Evolutionary conservation across 2,888 invertebrate species (phyloP), one percentile per base, ranked within the genome.

Genomic region (Colostygia pectinataria): DNA sequence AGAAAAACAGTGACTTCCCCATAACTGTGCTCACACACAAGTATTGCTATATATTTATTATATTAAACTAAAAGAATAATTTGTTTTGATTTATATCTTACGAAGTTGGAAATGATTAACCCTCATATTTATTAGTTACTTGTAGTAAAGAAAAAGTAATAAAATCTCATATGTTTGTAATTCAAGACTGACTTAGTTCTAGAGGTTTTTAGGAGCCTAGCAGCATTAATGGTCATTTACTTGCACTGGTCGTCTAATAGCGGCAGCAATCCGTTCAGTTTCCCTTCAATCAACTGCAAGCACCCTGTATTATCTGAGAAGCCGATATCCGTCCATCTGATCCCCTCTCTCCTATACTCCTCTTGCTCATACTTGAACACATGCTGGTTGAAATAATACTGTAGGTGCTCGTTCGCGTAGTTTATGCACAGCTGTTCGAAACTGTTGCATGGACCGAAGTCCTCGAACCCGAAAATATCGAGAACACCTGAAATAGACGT

Each of bases 321-420:
- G 61, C 97, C 98, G 54, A 98, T 98, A 77, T 98, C 97, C 53
- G 96, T 97, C 98, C 98, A 98, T 59, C 95, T 92, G 55, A 98
- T 98, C 14, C 97, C 97, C 84, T 98, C 98, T 56, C 97, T 93
- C 65, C 96, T 91, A 79, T 98, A 99, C 84, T 98, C 98, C 80
- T 98, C 97, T 91, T 98, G 96, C 77, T 98, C 98, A 74, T 98
- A 98, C 87, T 98, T 98, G 90, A 99, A 99, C 65, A 99, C 98
- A 80, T 99, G 98, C 84, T 98, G 97, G 91, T 98, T 98, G 91
- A 99, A 99, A 83, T 98, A 98, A 83, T 97, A 97, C 88, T 99
- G 98, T 39, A 99, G 92, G 83, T 98, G 98, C 83, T 99, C 98
- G 82, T 99, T 99, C 10, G 98, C 98, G 83, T 97, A 98, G 91